A percentile compares a stretch with the other conserved stretches of the same genome.
Evolutionary conservation across 30 jellyfish, hydroid and myxozoan genomes (phyloP).

Genomic region (Rhopilema esculentum): DNA sequence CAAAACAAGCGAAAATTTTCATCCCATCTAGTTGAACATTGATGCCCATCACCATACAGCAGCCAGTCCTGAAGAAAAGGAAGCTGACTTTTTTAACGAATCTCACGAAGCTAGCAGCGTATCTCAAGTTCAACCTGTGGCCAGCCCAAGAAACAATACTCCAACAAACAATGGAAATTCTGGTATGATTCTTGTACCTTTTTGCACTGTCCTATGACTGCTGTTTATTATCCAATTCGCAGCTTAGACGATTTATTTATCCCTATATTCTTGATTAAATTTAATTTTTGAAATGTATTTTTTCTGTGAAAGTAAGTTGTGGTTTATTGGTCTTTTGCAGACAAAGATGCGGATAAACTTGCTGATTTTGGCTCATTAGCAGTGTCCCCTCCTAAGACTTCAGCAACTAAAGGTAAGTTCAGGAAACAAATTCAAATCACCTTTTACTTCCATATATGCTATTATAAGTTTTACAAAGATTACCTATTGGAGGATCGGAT

Average conservation of each 20-base stretch:
- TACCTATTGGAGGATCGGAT: too few relatives aligned
- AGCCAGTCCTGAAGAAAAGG: constrained; percentile 93
- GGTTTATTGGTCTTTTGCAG: background rate
- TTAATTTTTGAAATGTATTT: background rate
- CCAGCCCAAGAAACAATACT: constrained; percentile 41
- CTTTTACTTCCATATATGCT: background rate
- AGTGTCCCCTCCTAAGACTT: constrained; percentile 88
- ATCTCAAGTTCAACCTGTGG: constrained; percentile 29
- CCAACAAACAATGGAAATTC: constrained; percentile 34
- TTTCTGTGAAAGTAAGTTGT: background rate
- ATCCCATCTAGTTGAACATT: constrained; percentile 48
- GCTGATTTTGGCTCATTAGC: constrained; percentile 86
- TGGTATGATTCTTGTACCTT: background rate
- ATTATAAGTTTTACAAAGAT: background rate
- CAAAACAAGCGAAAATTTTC: too few relatives aligned
- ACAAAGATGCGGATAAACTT: constrained; percentile 51
- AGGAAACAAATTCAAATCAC: background rate
- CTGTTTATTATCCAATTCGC: too few relatives aligned
- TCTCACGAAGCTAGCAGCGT: constrained; percentile 42
- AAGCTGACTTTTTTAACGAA: constrained; percentile 88
- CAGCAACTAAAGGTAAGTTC: constrained; percentile 67
- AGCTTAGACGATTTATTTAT: too few relatives aligned
- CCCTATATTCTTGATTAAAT: background rate
- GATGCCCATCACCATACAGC: constrained; percentile 68
- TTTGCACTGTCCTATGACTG: background rate